These are phyloP conservation scores for Orycteropus afer DNA, from an alignment of 2,113 vertebrate genomes.

Conservation along the genomic window DNA sequence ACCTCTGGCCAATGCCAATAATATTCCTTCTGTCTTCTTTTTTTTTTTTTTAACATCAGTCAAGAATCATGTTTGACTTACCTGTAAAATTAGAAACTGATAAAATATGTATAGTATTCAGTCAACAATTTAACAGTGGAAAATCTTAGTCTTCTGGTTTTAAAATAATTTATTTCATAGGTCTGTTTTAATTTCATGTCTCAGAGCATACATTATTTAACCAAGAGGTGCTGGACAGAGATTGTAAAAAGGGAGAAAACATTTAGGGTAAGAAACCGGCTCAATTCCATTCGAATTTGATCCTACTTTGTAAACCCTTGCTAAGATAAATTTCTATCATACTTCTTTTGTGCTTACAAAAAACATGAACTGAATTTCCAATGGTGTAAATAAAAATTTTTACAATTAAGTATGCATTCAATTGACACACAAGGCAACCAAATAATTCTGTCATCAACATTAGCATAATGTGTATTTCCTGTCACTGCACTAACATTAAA, in stretches of 20 bases:
- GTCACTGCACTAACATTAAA: slow-evolving; percentile 89
- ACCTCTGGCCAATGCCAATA: neutral
- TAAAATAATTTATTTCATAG: slow-evolving; percentile 91
- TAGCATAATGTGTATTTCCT: slow-evolving; percentile 86
- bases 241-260: slow-evolving; percentile 86
- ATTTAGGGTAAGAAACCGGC: slow-evolving; percentile 84
- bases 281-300: slow-evolving; percentile 78
- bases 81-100: slow-evolving; percentile 79
- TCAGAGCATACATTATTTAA: slow-evolving; percentile 88
- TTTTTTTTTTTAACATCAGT: neutral
- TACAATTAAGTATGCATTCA: slow-evolving; percentile 83
- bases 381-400: slow-evolving; percentile 80
- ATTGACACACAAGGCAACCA: slow-evolving; percentile 89
- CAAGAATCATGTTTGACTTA: slow-evolving; percentile 72
- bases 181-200: slow-evolving; percentile 85
- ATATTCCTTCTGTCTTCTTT: neutral
- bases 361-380: slow-evolving; percentile 81
- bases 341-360: slow-evolving; percentile 88
- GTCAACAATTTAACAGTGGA: slow-evolving; percentile 78
- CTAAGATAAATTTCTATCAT: slow-evolving; percentile 80
- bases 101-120: slow-evolving; percentile 71
- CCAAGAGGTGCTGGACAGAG: slow-evolving; percentile 85
- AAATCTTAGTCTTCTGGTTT: slow-evolving; percentile 83
- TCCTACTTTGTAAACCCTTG: slow-evolving; percentile 81
- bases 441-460: slow-evolving; percentile 84